A percentile compares a stretch with the other conserved stretches of the same genome.
Evolutionary conservation across 2,113 vertebrate species (phyloP).

Genomic region (Pseudopipra pipra): DNA sequence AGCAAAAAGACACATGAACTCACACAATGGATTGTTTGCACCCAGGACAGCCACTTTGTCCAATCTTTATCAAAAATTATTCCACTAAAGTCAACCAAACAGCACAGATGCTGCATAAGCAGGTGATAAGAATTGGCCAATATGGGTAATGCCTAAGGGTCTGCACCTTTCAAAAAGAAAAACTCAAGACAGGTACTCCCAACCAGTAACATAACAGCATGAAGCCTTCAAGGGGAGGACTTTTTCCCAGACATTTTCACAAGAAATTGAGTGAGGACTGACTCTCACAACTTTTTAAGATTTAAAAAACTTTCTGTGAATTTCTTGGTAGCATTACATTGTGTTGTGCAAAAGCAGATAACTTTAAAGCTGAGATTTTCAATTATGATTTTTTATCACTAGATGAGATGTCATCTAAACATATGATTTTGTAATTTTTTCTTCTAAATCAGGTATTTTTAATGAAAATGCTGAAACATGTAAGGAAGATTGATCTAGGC

Average conservation of each 20-base stretch:
- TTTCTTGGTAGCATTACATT: not conserved
- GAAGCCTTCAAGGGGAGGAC: not conserved
- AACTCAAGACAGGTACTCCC: not conserved
- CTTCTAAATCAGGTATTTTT: not conserved
- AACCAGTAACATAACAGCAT: not conserved
- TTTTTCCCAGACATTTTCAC: not conserved
- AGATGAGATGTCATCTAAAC: not conserved
- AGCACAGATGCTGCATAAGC: not conserved
- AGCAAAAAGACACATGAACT: not conserved
- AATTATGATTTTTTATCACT: not conserved
- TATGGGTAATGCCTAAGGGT: not conserved
- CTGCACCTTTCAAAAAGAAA: not conserved
- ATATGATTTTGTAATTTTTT: not conserved
- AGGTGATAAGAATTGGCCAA: not conserved
- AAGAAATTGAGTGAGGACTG: not conserved
- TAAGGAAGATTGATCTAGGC: not conserved
- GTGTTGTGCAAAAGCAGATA: not conserved
- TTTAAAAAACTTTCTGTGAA: not conserved
- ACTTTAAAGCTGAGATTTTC: not conserved
- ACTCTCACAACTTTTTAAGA: not conserved
- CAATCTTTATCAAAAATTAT: not conserved
- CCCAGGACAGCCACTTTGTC: not conserved
- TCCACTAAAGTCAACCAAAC: not conserved
- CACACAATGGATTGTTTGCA: not conserved
- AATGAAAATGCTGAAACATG: not conserved